Conservation (phyloP, 2,797 vertebrate species). For the Cygnus olor region DNA sequence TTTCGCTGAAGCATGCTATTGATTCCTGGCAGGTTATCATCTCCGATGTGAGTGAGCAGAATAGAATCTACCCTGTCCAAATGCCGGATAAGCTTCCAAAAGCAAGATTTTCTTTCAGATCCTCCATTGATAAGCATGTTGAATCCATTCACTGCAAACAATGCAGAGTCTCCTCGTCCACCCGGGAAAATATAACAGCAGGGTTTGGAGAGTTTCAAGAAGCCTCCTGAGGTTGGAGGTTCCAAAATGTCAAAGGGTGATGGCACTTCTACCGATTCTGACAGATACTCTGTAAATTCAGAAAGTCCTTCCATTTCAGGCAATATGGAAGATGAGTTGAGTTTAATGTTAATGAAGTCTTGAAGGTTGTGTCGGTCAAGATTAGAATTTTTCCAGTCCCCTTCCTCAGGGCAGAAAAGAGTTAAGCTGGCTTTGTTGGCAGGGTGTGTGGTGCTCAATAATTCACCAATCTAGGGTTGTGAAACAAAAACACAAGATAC, state of each 20-base stretch:
- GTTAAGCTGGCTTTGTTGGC: slow-evolving; percentile 97
- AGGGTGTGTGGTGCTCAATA: slow-evolving; percentile 94
- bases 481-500: slow-evolving; percentile 26
- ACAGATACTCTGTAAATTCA: slow-evolving; percentile 97
- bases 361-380: slow-evolving; percentile 97
- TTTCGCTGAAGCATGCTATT: slow-evolving; percentile 97
- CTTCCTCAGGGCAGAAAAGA: slow-evolving; percentile 93
- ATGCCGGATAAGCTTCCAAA: slow-evolving; percentile 98
- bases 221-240: slow-evolving; percentile 95
- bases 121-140: slow-evolving; percentile 98
- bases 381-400: slow-evolving; percentile 98
- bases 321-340: slow-evolving; percentile 91
- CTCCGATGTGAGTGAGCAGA: slow-evolving; percentile 93
- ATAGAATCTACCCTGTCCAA: slow-evolving; percentile 96
- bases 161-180: slow-evolving; percentile 92
- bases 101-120: slow-evolving; percentile 95
- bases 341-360: slow-evolving; percentile 97
- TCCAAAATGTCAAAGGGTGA: slow-evolving; percentile 96
- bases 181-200: slow-evolving; percentile 99
- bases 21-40: slow-evolving; percentile 95
- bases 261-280: slow-evolving; percentile 95
- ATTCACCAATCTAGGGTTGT: slow-evolving; percentile 90
- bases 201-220: slow-evolving; percentile 96
- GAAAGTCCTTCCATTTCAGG: slow-evolving; percentile 99
- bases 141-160: slow-evolving; percentile 97